These are phyloP conservation scores for Anarsia innoxiella DNA, from an alignment of 2,888 invertebrate genomes.

Conservation along the genomic window DNA sequence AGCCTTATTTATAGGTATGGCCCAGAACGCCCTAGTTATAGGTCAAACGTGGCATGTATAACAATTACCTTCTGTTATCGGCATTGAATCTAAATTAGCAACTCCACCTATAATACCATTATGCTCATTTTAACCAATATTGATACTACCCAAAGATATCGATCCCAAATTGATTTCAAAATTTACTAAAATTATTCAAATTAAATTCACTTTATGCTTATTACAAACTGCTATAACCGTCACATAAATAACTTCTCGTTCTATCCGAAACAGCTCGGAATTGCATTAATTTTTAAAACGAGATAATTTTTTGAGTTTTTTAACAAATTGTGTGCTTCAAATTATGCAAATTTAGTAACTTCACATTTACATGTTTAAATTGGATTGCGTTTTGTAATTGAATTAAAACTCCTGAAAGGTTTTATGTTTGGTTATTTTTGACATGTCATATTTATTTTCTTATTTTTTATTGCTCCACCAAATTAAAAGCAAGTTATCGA, in stretches of 20 bases:
- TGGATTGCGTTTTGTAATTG: background rate
- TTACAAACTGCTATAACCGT: slow-evolving; percentile 1
- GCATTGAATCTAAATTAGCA: slow-evolving; percentile 25
- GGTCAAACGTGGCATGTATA: slow-evolving; percentile 19
- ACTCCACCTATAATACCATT: slow-evolving; percentile 20
- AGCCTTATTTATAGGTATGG: slow-evolving; percentile 10
- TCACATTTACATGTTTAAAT: background rate
- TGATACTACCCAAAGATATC: background rate
- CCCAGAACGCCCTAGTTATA: slow-evolving; percentile 20
- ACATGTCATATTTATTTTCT: background rate
- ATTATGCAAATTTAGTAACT: slow-evolving; percentile 1
- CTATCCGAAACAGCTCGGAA: background rate
- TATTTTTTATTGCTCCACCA: background rate
- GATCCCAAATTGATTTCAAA: slow-evolving; percentile 3
- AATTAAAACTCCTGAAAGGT: background rate
- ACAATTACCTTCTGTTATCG: slow-evolving; percentile 19
- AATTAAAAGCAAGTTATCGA: background rate
- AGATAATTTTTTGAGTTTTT: background rate
- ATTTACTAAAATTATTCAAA: background rate
- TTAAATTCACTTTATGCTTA: background rate
- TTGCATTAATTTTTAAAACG: slow-evolving; percentile 5
- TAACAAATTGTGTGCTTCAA: no score
- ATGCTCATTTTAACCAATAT: slow-evolving; percentile 15
- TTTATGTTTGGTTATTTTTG: no score
- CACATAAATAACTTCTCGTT: slow-evolving; percentile 5